Conservation (phyloP, 2,797 vertebrate species). For the Rhynchotus rufescens region DNA sequence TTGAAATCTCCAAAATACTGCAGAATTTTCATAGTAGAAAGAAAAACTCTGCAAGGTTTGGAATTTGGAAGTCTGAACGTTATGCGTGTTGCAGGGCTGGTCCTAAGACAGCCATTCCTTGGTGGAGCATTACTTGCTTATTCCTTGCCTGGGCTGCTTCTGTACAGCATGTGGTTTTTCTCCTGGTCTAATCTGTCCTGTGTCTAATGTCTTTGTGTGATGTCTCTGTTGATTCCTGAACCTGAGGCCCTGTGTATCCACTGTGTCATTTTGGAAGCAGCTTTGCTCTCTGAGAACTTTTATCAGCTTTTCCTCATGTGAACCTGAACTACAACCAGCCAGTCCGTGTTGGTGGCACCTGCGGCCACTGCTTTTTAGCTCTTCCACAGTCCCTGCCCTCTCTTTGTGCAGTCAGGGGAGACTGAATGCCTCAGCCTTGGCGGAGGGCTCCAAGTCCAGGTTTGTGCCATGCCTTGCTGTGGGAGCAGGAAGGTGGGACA, state of each 20-base stretch:
- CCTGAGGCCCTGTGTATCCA: background rate
- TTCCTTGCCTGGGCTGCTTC: background rate
- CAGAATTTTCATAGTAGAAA: background rate
- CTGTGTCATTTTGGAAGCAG: constrained; percentile 80
- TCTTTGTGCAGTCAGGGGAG: background rate
- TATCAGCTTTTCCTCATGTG: background rate
- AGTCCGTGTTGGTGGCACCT: background rate
- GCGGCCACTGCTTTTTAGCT: background rate
- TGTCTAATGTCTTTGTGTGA: constrained; percentile 15
- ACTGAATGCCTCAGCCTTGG: background rate
- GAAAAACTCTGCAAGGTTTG: fast-evolving
- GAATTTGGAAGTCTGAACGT: background rate
- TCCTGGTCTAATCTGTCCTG: background rate
- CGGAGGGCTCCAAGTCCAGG: background rate
- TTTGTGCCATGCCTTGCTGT: background rate
- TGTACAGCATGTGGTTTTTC: background rate
- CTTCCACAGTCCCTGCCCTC: background rate
- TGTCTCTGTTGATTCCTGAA: constrained; percentile 1
- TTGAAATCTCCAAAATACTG: background rate
- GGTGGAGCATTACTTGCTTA: background rate
- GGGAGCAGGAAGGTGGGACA: background rate
- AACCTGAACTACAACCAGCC: background rate
- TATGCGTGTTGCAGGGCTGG: background rate
- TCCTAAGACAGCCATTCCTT: background rate
- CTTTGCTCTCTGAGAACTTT: background rate